Base-by-base conservation (phyloP, 2,888 invertebrate species). In the Sphaerophoria taeniata region DNA sequence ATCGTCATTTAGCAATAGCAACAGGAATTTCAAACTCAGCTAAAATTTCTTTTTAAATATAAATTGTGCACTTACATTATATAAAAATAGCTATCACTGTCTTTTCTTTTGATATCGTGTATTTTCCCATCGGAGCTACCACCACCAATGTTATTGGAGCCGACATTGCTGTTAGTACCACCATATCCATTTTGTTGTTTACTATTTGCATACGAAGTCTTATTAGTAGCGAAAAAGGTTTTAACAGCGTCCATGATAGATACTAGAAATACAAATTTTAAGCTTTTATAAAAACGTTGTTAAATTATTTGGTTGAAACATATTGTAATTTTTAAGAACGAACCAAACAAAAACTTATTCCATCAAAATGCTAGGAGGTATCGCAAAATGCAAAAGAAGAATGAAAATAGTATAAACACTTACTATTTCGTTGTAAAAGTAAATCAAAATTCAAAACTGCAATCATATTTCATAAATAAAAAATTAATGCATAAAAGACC, bases 1-100 rank as follows among this genome's bases (percentile, higher is more conserved):
- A n/a, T n/a, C n/a, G n/a, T n/a, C n/a, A n/a, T n/a, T n/a, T n/a
- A n/a, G n/a, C n/a, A n/a, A n/a, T n/a, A n/a, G n/a, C n/a, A n/a
- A n/a, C n/a, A n/a, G n/a, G n/a, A n/a, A n/a, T n/a, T n/a, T n/a
- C n/a, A n/a, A n/a, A n/a, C n/a, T n/a, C n/a, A n/a, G n/a, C n/a
- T n/a, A n/a, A n/a, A n/a, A n/a, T 6, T 36, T 6, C 36, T 6
- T 36, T 6, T 6, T 36, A 36, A 36, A 56, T 56, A 31, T 56
- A 56, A 11, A 7, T 51, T 51, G 12, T 33, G 33, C 9, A 91
- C 92, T 91, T 88, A 92, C 92, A 92, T 90, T 74, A 92, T 91
- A 86, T 92, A 92, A 81, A 92, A 92, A 85, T 91, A 92, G 58
- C 88, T 90, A 86, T 92, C 92, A 80, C 89, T 90, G 73, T 92